phyloP scores from a whole-genome alignment of 2,797 vertebrate genomes.

The Glyptemys insculpta region DNA sequence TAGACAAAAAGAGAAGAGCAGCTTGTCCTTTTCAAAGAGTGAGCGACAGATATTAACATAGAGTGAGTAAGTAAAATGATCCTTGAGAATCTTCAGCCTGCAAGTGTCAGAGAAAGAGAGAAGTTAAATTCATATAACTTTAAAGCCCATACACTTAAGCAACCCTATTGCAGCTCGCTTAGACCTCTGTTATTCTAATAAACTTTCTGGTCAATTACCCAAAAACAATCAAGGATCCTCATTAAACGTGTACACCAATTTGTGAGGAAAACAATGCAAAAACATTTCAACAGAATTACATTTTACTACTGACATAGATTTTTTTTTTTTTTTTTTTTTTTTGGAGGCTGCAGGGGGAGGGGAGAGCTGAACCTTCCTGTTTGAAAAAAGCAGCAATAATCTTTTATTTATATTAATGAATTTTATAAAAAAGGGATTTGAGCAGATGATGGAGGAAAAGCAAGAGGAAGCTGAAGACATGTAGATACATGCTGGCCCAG shows the following conservation, averaged over 20 bases:
- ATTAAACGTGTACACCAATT: neutral
- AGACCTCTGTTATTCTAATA: neutral
- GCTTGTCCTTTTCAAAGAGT: constrained; percentile 94
- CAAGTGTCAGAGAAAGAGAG: constrained; percentile 2
- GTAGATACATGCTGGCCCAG: neutral
- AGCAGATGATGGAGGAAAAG: neutral
- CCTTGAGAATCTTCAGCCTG: constrained; percentile 89
- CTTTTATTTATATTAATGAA: neutral
- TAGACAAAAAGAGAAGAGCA: constrained; percentile 93
- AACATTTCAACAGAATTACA: neutral
- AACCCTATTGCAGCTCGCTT: neutral
- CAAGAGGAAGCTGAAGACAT: neutral
- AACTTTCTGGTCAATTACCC: constrained; percentile 21
- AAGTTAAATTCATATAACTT: constrained; percentile 1
- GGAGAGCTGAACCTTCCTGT: neutral
- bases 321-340: neutral
- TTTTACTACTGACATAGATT: constrained; percentile 1
- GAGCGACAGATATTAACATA: constrained; percentile 90
- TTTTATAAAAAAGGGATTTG: neutral
- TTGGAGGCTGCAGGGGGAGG: neutral
- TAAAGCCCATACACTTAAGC: neutral
- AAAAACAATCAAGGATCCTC: constrained; percentile 20
- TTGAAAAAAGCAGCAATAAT: neutral
- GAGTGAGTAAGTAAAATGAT: constrained; percentile 91
- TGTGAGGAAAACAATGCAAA: neutral